A percentile compares a stretch with the other conserved stretches of the same genome.
Conservation (phyloP, 1,140 invertebrate genomes). For the Euwallacea fornicatus region DNA sequence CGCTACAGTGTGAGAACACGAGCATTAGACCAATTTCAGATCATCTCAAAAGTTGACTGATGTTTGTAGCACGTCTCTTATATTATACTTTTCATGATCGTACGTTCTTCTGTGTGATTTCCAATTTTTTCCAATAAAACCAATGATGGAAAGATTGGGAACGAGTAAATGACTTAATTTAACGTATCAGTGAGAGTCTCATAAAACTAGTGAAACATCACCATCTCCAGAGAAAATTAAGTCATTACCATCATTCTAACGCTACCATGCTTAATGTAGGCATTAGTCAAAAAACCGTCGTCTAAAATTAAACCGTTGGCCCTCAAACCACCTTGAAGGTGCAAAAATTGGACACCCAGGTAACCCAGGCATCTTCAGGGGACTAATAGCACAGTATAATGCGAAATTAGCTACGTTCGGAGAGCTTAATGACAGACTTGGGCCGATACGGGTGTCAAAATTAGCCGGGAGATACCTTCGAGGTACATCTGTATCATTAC, state of each 20-base stretch:
- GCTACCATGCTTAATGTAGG: conserved; percentile 22
- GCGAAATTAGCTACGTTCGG: conserved; percentile 37
- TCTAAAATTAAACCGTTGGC: neutral
- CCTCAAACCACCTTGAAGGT: conserved; percentile 22
- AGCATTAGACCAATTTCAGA: too few species aligned
- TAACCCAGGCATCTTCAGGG: conserved; percentile 33
- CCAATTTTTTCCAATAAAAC: too few species aligned
- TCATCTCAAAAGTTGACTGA: too few species aligned
- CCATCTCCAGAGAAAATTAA: conserved; percentile 19
- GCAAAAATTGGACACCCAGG: conserved; percentile 33
- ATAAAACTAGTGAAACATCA: neutral
- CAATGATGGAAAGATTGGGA: too few species aligned
- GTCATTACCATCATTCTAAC: conserved; percentile 23
- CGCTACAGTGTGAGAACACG: too few species aligned
- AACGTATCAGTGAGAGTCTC: too few species aligned
- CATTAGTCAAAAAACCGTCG: conserved; percentile 33
- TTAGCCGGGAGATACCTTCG: conserved; percentile 34
- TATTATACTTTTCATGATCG: too few species aligned
- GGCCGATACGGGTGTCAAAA: conserved; percentile 39
- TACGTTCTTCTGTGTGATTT: too few species aligned
- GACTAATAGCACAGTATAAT: conserved; percentile 37
- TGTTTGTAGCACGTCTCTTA: too few species aligned
- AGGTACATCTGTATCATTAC: conserved; percentile 38
- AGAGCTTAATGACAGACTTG: conserved; percentile 36
- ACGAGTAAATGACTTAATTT: too few species aligned